Evolutionary conservation across 64 coral and sea anemone genomes (phyloP).

Genomic region (Trachythela sp.): DNA sequence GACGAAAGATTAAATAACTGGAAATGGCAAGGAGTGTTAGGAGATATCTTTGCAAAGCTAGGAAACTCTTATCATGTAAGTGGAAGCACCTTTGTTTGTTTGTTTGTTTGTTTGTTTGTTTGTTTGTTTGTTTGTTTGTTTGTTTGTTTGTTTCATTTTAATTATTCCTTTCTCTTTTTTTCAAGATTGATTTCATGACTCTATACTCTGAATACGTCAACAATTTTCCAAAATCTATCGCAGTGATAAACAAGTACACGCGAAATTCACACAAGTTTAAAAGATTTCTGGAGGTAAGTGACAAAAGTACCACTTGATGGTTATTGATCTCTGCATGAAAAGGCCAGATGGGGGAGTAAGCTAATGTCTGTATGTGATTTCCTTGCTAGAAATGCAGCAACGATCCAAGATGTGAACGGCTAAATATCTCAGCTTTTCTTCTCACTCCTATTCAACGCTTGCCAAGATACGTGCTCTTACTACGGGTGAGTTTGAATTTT

Average conservation of each 20-base stretch:
- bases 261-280: conserved; percentile 82
- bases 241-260: conserved; percentile 83
- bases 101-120: background rate
- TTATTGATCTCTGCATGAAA: background rate
- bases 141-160: background rate
- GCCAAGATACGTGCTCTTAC: conserved; percentile 85
- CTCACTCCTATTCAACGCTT: conserved; percentile 91
- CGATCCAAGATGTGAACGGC: conserved; percentile 71
- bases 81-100: background rate
- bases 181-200: conserved; percentile 79
- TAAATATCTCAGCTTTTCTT: conserved; percentile 76
- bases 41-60: conserved; percentile 94
- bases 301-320: background rate
- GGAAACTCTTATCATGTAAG: conserved; percentile 96
- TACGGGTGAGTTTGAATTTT: conserved; percentile 56
- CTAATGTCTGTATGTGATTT: background rate
- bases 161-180: background rate
- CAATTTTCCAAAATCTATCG: conserved; percentile 94
- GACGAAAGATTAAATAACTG: conserved; percentile 94
- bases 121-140: background rate
- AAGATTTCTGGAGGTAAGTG: conserved; percentile 75
- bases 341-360: background rate
- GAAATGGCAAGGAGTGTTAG: conserved; percentile 80
- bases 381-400: conserved; percentile 63
- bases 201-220: conserved; percentile 94